phyloP scores from a whole-genome alignment of 2,888 invertebrate genomes.

The Coenonympha arcania region DNA sequence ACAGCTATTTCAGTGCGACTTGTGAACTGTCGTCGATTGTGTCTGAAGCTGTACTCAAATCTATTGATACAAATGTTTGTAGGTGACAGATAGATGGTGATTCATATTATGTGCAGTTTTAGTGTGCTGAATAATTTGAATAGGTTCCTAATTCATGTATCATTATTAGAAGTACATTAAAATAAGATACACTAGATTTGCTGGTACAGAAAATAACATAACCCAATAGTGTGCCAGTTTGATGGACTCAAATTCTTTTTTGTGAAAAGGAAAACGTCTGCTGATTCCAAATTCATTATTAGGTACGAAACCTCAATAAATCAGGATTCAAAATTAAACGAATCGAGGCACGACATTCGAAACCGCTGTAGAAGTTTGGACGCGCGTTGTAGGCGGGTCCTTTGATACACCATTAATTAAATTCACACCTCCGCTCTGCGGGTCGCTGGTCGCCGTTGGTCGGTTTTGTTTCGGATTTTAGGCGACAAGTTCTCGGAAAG shows the following conservation, averaged over 20 bases:
- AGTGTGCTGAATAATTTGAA: too few relatives aligned
- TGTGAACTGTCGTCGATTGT: constrained; percentile 13
- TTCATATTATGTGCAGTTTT: background rate
- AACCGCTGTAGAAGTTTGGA: constrained; percentile 8
- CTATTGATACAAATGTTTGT: constrained; percentile 15
- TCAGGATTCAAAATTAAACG: constrained; percentile 19
- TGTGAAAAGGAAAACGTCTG: too few relatives aligned
- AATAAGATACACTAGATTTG: too few relatives aligned
- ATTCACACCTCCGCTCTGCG: constrained; percentile 64
- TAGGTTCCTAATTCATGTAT: too few relatives aligned
- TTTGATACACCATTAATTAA: constrained; percentile 70
- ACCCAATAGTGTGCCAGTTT: too few relatives aligned
- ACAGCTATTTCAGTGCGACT: constrained; percentile 17
- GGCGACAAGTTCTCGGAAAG: constrained; percentile 60
- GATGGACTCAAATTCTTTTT: too few relatives aligned
- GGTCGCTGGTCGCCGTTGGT: too few relatives aligned
- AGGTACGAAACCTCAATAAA: constrained; percentile 12
- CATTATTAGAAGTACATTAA: too few relatives aligned
- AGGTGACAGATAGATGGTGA: constrained; percentile 10
- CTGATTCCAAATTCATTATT: background rate
- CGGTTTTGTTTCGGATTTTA: constrained; percentile 39
- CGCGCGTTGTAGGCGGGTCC: constrained; percentile 31
- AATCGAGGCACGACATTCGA: constrained; percentile 17
- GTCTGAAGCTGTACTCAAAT: constrained; percentile 11
- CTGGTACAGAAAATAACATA: too few relatives aligned